A percentile compares a stretch with the other conserved stretches of the same genome.
Evolutionary conservation across 2,797 vertebrate species (phyloP).

Genomic region (Fringilla coelebs): DNA sequence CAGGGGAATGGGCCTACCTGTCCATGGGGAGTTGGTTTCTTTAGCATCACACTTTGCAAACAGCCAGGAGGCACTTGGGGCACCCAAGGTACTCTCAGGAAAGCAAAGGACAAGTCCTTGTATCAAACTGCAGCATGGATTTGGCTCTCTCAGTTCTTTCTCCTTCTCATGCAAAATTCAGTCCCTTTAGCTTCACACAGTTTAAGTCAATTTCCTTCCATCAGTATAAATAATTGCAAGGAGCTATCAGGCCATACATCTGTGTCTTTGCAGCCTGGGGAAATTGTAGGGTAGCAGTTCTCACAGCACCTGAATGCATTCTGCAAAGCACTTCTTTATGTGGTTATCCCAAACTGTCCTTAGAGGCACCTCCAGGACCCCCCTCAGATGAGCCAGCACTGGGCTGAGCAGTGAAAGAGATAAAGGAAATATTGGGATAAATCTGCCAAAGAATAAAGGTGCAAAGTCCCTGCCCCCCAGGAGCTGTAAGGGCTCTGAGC

Average conservation of each 20-base stretch:
- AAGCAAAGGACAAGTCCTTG: background rate
- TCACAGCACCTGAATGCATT: background rate
- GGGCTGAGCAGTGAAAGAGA: background rate
- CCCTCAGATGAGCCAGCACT: background rate
- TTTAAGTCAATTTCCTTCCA: conserved; percentile 30
- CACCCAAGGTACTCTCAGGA: background rate
- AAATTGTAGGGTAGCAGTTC: background rate
- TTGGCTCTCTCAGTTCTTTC: background rate
- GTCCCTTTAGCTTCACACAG: background rate
- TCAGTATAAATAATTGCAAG: background rate
- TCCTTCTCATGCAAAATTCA: conserved; percentile 19
- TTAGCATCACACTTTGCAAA: no score
- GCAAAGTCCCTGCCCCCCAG: background rate
- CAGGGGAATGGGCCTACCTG: no score
- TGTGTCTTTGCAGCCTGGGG: background rate
- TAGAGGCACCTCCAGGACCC: background rate
- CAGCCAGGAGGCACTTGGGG: background rate
- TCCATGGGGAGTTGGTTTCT: background rate
- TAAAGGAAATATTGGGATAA: background rate
- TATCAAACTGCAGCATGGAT: no score
- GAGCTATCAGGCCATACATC: background rate
- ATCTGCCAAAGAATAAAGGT: background rate
- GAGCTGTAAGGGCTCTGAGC: background rate
- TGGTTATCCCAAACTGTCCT: background rate
- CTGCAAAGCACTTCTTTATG: background rate